A percentile compares a stretch with the other conserved stretches of the same genome.
phyloP scores from a whole-genome alignment of 2,113 vertebrate genomes.

The Limnothrissa miodon region DNA sequence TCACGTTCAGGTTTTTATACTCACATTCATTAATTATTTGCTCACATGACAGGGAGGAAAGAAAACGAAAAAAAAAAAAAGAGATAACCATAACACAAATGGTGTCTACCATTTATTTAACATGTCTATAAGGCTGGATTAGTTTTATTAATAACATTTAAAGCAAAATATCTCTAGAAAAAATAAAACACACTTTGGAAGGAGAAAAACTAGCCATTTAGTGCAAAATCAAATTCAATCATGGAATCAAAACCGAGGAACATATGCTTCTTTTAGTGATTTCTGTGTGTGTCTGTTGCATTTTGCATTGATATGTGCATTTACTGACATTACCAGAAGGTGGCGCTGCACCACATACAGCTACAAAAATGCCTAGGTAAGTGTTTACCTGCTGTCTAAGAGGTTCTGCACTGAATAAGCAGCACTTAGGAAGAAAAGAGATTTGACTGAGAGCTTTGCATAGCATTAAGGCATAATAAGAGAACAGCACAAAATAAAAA shows the following conservation, averaged over 20 bases:
- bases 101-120: neutral
- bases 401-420: neutral
- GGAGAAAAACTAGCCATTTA: neutral
- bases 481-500: neutral
- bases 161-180: neutral
- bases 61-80: neutral
- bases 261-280: neutral
- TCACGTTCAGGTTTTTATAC: neutral
- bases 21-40: neutral
- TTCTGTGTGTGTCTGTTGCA: constrained; percentile 36
- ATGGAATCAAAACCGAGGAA: neutral
- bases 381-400: neutral
- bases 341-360: neutral
- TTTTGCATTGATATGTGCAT: constrained; percentile 79
- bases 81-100: neutral
- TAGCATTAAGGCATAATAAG: neutral
- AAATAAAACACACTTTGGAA: neutral
- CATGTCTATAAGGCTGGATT: neutral
- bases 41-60: neutral
- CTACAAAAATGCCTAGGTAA: neutral
- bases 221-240: neutral
- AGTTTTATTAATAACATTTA: neutral
- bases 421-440: neutral
- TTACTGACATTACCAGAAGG: constrained; percentile 39
- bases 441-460: neutral